These are phyloP conservation scores for Okapia johnstoni DNA, from an alignment of 2,113 vertebrate genomes.

Conservation along the genomic window DNA sequence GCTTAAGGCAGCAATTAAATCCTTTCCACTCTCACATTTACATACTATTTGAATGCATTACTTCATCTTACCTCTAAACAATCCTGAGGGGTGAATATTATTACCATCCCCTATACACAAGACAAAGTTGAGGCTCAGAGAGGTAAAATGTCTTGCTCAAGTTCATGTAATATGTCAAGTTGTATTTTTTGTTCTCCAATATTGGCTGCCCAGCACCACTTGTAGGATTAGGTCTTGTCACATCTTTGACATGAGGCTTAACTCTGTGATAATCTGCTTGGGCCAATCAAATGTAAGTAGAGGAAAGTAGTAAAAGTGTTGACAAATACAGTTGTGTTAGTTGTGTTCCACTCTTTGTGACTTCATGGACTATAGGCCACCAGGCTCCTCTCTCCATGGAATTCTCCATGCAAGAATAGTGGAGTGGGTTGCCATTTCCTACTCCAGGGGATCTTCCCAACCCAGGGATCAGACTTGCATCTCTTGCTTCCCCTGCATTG, in stretches of 20 bases:
- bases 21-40: neutral
- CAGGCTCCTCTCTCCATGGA: neutral
- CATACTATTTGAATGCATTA: neutral
- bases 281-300: neutral
- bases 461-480: neutral
- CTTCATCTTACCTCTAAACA: neutral
- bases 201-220: neutral
- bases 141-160: neutral
- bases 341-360: neutral
- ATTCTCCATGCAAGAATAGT: neutral
- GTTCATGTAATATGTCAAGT: neutral
- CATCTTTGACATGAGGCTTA: neutral
- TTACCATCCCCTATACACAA: neutral
- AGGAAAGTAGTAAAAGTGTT: neutral
- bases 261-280: neutral
- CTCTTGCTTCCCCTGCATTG: neutral
- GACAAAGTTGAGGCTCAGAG: neutral
- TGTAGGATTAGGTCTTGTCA: neutral
- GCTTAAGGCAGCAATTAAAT: neutral
- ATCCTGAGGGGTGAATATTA: neutral
- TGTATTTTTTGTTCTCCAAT: neutral
- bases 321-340: neutral
- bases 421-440: neutral
- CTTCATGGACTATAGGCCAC: neutral
- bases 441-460: neutral